These are phyloP conservation scores for Bettongia penicillata DNA, from an alignment of 2,113 vertebrate species.

Conservation along the genomic window DNA sequence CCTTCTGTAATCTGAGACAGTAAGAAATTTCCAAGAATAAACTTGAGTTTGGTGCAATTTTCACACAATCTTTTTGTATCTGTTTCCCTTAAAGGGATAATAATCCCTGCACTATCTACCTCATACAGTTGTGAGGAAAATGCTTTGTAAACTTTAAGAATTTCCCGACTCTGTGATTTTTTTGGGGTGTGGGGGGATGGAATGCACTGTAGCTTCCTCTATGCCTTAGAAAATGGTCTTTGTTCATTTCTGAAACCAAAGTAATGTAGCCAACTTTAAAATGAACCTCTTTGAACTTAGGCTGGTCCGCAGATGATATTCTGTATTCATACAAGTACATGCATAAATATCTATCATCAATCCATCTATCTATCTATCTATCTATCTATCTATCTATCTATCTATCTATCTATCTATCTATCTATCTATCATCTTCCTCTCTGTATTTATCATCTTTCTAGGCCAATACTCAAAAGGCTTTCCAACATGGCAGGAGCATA, in stretches of 20 bases:
- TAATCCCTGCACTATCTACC: not conserved
- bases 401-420: too few relatives aligned
- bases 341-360: too few relatives aligned
- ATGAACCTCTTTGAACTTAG: not conserved
- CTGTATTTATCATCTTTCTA: too few relatives aligned
- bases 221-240: not conserved
- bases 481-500: too few relatives aligned
- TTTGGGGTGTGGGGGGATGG: not conserved
- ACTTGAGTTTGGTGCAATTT: not conserved
- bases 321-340: not conserved
- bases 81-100: not conserved
- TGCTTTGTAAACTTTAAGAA: not conserved
- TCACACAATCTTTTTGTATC: not conserved
- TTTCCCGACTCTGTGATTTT: not conserved
- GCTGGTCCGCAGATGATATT: not conserved
- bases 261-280: not conserved
- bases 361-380: too few relatives aligned
- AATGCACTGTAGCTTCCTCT: not conserved
- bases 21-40: not conserved
- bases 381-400: too few relatives aligned
- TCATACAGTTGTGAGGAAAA: not conserved
- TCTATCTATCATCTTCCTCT: too few relatives aligned
- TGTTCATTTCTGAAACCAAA: not conserved
- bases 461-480: too few relatives aligned
- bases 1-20: not conserved